These are phyloP conservation scores for Leucopsar rothschildi DNA, from an alignment of 2,113 vertebrate species.

Conservation along the genomic window DNA sequence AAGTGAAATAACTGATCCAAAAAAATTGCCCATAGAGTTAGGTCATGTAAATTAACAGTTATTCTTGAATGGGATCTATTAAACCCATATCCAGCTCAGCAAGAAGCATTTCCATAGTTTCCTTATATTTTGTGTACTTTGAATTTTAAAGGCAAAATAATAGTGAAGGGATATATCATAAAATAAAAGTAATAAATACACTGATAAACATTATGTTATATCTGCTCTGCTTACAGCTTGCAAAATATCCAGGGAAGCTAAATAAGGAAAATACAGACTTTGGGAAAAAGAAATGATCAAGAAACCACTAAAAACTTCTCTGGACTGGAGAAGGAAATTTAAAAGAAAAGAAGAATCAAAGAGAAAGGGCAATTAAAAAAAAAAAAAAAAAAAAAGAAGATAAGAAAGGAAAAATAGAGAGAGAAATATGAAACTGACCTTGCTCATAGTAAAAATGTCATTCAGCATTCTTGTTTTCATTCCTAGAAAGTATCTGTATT, in stretches of 20 bases:
- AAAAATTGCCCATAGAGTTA: neutral
- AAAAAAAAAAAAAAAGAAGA: neutral
- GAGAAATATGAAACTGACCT: slow-evolving; percentile 59
- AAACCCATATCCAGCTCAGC: neutral
- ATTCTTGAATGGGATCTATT: neutral
- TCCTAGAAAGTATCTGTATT: slow-evolving; percentile 61
- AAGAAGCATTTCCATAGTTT: neutral
- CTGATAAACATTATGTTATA: slow-evolving; percentile 28
- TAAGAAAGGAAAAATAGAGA: neutral
- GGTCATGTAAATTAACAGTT: neutral
- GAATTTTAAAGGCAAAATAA: neutral
- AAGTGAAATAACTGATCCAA: neutral
- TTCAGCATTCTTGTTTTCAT: slow-evolving; percentile 62
- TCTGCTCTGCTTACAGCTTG: neutral
- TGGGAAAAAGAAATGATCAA: slow-evolving; percentile 26
- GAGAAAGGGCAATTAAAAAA: neutral
- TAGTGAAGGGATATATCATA: neutral
- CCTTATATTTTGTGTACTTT: neutral
- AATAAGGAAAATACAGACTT: slow-evolving; percentile 38
- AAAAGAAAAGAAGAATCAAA: neutral
- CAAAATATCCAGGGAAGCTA: slow-evolving; percentile 42
- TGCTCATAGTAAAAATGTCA: slow-evolving; percentile 69
- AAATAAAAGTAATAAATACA: neutral
- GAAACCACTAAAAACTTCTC: slow-evolving; percentile 32
- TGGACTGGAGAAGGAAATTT: neutral